Evolutionary conservation across 2,888 invertebrate species (phyloP).

Genomic region (Melitaea athalia): DNA sequence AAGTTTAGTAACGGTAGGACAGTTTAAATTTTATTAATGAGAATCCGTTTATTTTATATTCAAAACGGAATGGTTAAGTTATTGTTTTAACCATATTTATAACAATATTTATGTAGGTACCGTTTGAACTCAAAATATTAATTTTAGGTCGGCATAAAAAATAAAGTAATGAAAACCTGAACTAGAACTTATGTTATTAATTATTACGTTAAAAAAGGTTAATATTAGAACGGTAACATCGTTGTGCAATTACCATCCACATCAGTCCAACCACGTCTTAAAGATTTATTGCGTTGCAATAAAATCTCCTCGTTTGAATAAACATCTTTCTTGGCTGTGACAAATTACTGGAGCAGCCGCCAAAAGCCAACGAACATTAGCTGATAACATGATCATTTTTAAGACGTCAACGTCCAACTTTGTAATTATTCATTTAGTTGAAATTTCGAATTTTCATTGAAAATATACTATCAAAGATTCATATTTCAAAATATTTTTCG

Average conservation of each 20-base stretch:
- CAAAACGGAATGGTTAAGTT: slow-evolving; percentile 21
- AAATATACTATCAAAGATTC: no score
- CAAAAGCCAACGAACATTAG: slow-evolving; percentile 72
- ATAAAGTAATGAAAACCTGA: no score
- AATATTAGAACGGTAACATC: slow-evolving; percentile 51
- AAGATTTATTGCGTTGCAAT: slow-evolving; percentile 79
- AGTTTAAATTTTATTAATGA: slow-evolving; percentile 30
- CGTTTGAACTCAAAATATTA: no score
- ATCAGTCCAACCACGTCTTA: slow-evolving; percentile 68
- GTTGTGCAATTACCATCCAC: slow-evolving; percentile 64
- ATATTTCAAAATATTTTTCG: no score
- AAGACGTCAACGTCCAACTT: slow-evolving; percentile 40
- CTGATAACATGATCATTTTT: slow-evolving; percentile 67
- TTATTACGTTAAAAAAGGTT: no score
- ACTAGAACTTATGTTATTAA: no score
- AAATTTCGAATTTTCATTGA: neutral
- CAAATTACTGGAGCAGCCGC: slow-evolving; percentile 71
- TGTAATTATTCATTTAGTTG: slow-evolving; percentile 43
- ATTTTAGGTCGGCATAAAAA: no score
- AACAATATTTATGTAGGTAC: neutral
- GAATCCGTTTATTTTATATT: slow-evolving; percentile 24
- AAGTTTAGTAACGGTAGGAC: slow-evolving; percentile 32
- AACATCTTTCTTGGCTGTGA: slow-evolving; percentile 74
- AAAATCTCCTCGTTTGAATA: slow-evolving; percentile 80
- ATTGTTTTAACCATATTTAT: neutral